Evolutionary conservation across 2,888 invertebrate species (phyloP), one percentile per base, ranked within the genome.

Genomic region (Asteroscopus sphinx): DNA sequence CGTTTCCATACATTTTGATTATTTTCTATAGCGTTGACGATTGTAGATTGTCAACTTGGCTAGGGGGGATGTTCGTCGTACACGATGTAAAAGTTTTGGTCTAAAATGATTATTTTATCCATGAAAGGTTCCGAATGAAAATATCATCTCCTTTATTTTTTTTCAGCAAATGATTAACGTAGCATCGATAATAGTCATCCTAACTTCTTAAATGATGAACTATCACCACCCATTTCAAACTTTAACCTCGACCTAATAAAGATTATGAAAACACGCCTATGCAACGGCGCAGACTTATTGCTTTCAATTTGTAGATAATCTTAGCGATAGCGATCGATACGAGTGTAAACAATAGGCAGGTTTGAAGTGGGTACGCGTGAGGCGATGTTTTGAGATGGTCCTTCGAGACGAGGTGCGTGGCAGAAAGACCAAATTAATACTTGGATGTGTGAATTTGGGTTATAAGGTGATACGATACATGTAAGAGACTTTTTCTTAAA

Each of bases 241-340:
- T 46, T 17, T 58, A 52, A 64, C 77, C 74, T 73, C 74, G 73
- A 73, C 65, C 65, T 16, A 70, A 64, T 61, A 56, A 54, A 47
- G 49, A 60, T 68, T 60, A 73, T 73, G 73, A 75, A 73, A 62
- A 76, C 61, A 54, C 64, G 55, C 68, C 67, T 53, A 40, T 35
- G 52, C 68, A 39, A 55, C 52, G 16, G 37, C 42, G 41, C 44
- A 67, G 47, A 67, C 73, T 72, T 67, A 69, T 69, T 41, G 58
- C 74, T 76, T 76, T 73, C 77, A 69, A 73, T 73, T 76, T 72
- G 68, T 56, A 62, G 70, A 74, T 74, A 52, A 73, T 73, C 74
- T 70, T 36, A 25, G 7, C 32, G 73, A 74, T 74, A 73, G 60
- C 32, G 58, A 76, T 76, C 77, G 46, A 49, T 59, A 60, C 37